These are phyloP conservation scores for Apamea anceps DNA, from an alignment of 2,888 invertebrate genomes.

Conservation along the genomic window DNA sequence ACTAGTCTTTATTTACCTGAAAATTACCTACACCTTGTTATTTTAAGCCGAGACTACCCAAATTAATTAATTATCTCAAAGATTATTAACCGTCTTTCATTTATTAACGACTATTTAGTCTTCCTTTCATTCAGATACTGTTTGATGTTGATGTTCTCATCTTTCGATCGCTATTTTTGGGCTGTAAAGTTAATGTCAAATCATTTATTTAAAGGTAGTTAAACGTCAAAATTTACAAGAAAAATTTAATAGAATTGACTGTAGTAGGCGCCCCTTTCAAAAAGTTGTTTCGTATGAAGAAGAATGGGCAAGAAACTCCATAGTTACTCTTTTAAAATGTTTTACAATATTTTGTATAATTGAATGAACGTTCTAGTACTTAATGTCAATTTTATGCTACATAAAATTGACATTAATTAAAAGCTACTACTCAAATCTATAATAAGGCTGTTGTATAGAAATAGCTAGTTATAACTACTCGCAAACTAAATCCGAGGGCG, in stretches of 20 bases:
- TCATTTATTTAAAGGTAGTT: not conserved
- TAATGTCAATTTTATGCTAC: too few species aligned
- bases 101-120: not conserved
- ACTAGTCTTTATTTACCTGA: too few species aligned
- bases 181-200: not conserved
- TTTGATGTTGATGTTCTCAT: not conserved
- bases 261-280: too few species aligned
- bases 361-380: not conserved
- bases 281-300: too few species aligned
- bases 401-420: too few species aligned
- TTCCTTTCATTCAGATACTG: not conserved
- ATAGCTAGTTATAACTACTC: not conserved
- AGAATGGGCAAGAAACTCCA: too few species aligned
- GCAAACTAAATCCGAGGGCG: not conserved
- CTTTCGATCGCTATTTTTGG: not conserved
- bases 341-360: not conserved
- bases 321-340: too few species aligned
- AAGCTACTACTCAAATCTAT: not conserved
- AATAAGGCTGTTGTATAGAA: not conserved
- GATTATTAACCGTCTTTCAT: not conserved
- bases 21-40: not conserved
- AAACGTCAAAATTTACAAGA: not conserved
- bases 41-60: not conserved
- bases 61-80: not conserved
- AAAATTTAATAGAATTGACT: too few species aligned